These are phyloP conservation scores for Stenotaenia linearis DNA, from an alignment of 2,888 invertebrate species.

Conservation along the genomic window DNA sequence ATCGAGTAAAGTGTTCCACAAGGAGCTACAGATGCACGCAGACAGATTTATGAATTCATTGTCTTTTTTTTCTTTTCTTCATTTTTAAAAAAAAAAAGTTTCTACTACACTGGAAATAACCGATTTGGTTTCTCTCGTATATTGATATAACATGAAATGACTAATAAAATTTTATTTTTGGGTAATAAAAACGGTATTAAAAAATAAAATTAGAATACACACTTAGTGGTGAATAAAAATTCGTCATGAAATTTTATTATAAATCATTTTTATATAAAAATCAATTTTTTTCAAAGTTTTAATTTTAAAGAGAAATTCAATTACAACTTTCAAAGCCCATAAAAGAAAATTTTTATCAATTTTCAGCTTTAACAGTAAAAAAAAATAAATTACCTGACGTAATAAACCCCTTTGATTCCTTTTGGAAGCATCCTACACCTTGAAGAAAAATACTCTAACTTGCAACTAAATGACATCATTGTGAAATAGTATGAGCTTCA, in stretches of 20 bases:
- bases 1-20: not conserved
- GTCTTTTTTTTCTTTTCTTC: not conserved
- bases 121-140: too few species aligned
- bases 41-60: not conserved
- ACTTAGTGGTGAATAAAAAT: too few species aligned
- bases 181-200: too few species aligned
- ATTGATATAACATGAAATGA: too few species aligned
- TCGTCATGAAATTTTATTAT: too few species aligned
- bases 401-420: not conserved
- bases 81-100: not conserved
- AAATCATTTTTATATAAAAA: too few species aligned
- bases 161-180: too few species aligned
- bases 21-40: not conserved
- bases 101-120: too few species aligned
- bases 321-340: too few species aligned
- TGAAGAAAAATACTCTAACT: constrained; percentile 13
- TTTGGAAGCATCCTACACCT: constrained; percentile 10
- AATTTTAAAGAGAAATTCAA: too few species aligned
- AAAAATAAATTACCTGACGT: not conserved
- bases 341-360: not conserved
- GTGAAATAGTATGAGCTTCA: constrained; percentile 26
- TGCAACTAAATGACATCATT: constrained; percentile 17
- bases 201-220: too few species aligned
- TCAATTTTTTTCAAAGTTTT: too few species aligned
- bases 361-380: not conserved